Base-by-base conservation (phyloP, 2,888 invertebrate species). In the Macrosiphum euphorbiae region DNA sequence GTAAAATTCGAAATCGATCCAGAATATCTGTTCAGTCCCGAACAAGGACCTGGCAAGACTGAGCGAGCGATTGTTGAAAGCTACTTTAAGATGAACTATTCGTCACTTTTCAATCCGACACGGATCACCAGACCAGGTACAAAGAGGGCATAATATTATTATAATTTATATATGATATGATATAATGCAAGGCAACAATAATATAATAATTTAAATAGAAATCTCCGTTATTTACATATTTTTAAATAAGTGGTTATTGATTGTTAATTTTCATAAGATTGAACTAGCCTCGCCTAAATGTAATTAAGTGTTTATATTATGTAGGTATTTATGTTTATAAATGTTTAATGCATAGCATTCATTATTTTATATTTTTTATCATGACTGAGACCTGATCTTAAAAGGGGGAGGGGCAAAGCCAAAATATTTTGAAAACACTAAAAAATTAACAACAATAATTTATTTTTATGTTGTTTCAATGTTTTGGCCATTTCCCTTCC, bases 1-100 rank as follows among this genome's bases (percentile, higher is more conserved):
- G 97, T 98, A 94, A 96, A 97, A 95, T 98, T 98, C 96, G 98
- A 98, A 96, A 98, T 98, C 96, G 98, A 98, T 96, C 98, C 98
- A 0, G 98, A 98, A 96, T 99, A 98, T 96, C 96, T 99, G 41
- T 99, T 98, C 96, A 98, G 98, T 78, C 99, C 99, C 0, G 96
- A 98, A 95, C 97, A 98, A 95, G 98, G 98, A 0, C 98, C 97
- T 95, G 98, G 98, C 28, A 98, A 98, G 96, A 96, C 96, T 88
- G 98, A 98, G 95, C 96, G 98, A 95, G 97, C 97, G 52, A 97
- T 98, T 92, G 98, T 98, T 28, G 98, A 98, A 95, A 97, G 97
- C 95, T 97, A 97, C 95, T 99, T 99, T 96, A 98, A 98, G 96
- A 98, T 98, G 94, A 98, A 98, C 96, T 98, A 98, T 96, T 97